Conservation (phyloP, 2,888 invertebrate genomes). For the Chaitophorus viminalis region DNA sequence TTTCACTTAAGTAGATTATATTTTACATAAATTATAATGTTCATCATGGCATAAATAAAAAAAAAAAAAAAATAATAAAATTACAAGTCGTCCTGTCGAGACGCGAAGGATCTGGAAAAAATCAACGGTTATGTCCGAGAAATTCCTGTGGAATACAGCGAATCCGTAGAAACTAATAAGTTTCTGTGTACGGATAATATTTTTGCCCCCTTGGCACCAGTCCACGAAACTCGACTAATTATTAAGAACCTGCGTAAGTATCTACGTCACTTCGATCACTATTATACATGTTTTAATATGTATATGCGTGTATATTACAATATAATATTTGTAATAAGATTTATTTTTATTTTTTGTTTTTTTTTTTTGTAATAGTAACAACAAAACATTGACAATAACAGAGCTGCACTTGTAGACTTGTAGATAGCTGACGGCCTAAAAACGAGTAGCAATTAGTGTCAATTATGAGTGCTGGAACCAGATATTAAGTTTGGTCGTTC, state of each 20-base stretch:
- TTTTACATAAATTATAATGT: conserved; percentile 41
- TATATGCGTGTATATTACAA: not conserved
- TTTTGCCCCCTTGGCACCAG: conserved; percentile 14
- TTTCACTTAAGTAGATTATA: conserved; percentile 27
- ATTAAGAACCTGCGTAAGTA: not conserved
- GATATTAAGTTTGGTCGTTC: too few species aligned
- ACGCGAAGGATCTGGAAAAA: not conserved
- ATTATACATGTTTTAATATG: not conserved
- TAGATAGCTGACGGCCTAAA: too few species aligned
- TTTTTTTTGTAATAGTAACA: too few species aligned
- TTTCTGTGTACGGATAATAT: not conserved
- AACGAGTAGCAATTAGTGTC: too few species aligned
- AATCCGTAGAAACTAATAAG: not conserved
- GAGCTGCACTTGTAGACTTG: too few species aligned
- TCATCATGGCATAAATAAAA: not conserved
- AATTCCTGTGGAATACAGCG: not conserved
- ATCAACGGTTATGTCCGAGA: not conserved
- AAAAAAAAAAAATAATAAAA: conserved; percentile 1
- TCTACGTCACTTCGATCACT: not conserved
- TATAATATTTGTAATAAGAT: too few species aligned
- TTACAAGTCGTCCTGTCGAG: conserved; percentile 21
- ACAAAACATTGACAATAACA: too few species aligned
- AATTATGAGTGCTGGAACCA: too few species aligned
- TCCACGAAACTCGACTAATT: conserved; percentile 17
- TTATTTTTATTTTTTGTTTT: too few species aligned